Evolutionary conservation across 2,113 vertebrate species (phyloP), one percentile per base, ranked within the genome.

Genomic region (Epinephelus moara): DNA sequence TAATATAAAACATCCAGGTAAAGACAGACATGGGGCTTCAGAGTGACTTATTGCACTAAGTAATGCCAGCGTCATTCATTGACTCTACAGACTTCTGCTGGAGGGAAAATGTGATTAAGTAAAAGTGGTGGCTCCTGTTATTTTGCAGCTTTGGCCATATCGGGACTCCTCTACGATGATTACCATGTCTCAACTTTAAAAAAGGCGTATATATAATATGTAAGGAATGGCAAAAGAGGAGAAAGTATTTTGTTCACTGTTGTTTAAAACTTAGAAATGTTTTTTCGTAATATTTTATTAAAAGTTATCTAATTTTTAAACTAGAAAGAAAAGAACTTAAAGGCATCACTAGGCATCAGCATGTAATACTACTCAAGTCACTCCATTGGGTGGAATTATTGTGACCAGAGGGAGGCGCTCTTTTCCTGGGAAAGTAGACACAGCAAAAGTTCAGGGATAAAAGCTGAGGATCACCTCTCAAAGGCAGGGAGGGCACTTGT

Each of bases 361-460:
- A 70, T 40, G 45, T 73, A 27, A 47, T 25, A 33, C n/a, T 25
- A 55, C 37, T 84, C 4, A 17, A 59, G 11, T 85, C 8, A 14
- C 42, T 17, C 57, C 37, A 56, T 14, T 69, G 50, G 25, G 47
- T 68, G 11, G 14, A 72, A 60, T 57, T 83, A 3, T 33, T 33
- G 8, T 78, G 56, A 59, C 85, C 91, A 89, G 42, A 42, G 2
- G 84, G 82, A 79, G 90, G 86, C 57, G 61, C 81, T 85, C 25
- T 75, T 49, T 27, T 73, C 50, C 71, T 61, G n/a, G 42, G 19
- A 68, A 64, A 61, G 37, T 40, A 37, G 40, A 64, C 30, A 18
- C 30, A 66, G 21, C 30, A 68, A 72, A 75, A 7, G 27, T 17
- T 60, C 10, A 55, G 47, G 18, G 4, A 52, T 18, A 50, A 61